phyloP scores from a whole-genome alignment of 2,113 vertebrate genomes.

The Pachypanchax playfairii region DNA sequence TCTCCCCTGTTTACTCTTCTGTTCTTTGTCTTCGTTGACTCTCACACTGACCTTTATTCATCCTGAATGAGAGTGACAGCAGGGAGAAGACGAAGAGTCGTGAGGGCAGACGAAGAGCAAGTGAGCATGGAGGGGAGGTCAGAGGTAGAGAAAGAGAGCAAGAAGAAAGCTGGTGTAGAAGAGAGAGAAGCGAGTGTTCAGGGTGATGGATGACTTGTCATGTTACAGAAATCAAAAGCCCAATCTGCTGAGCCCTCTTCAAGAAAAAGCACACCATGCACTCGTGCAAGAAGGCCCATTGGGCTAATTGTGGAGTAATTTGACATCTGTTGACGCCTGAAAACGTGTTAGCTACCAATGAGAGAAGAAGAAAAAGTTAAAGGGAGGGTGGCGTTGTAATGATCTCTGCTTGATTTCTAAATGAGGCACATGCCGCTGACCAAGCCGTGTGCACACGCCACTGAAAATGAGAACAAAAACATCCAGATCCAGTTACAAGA shows the following conservation, averaged over 20 bases:
- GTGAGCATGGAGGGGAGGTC: slow-evolving; percentile 52
- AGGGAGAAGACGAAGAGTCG: slow-evolving; percentile 48
- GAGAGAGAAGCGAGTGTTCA: slow-evolving; percentile 32
- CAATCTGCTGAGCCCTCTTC: slow-evolving; percentile 53
- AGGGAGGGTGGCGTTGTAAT: slow-evolving; percentile 61
- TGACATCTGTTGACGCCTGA: slow-evolving; percentile 78
- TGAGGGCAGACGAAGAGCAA: slow-evolving; percentile 43
- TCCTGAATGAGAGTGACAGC: slow-evolving; percentile 73
- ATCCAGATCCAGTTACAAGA: slow-evolving; percentile 68
- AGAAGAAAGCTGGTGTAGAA: slow-evolving; percentile 32
- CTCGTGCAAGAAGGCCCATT: slow-evolving; percentile 64
- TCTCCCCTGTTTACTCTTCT: slow-evolving; percentile 81
- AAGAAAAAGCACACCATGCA: slow-evolving; percentile 64
- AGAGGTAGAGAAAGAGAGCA: slow-evolving; percentile 39
- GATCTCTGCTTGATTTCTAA: slow-evolving; percentile 73
- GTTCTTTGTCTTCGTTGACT: slow-evolving; percentile 75
- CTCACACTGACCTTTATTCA: slow-evolving; percentile 77
- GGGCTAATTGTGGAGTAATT: slow-evolving; percentile 79
- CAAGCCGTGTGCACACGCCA: slow-evolving; percentile 50
- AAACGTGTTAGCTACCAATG: slow-evolving; percentile 67
- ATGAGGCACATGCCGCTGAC: slow-evolving; percentile 67
- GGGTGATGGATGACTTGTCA: slow-evolving; percentile 79
- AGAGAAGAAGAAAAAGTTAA: slow-evolving; percentile 27
- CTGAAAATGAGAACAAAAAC: slow-evolving; percentile 72
- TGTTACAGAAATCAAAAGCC: slow-evolving; percentile 74